Conservation (phyloP, 2,888 invertebrate genomes). For the Cephalotes varians region DNA sequence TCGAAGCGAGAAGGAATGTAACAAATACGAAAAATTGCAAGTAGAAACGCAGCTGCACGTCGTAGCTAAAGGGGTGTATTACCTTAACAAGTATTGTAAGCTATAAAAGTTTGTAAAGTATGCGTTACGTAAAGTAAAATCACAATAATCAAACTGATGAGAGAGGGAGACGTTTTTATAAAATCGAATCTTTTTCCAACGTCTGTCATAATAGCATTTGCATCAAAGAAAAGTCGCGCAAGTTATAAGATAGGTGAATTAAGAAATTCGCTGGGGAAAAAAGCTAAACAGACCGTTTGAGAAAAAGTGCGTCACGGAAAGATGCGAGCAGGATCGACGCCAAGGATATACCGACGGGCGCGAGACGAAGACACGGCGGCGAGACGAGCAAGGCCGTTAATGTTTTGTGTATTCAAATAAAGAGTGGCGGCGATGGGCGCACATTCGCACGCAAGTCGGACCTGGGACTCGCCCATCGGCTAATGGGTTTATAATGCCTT, state of each 20-base stretch:
- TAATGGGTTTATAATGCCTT: slow-evolving; percentile 85
- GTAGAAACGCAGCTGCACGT: neutral
- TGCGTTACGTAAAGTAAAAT: neutral
- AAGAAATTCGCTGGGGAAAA: neutral
- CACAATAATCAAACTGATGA: neutral
- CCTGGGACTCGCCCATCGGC: slow-evolving; percentile 68
- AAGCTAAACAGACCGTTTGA: neutral
- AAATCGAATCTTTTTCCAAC: neutral
- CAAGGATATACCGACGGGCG: neutral
- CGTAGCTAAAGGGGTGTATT: slow-evolving; percentile 3
- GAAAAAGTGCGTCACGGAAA: neutral
- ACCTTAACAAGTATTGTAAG: slow-evolving; percentile 1
- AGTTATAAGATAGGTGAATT: neutral
- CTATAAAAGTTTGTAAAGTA: neutral
- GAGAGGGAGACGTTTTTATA: neutral
- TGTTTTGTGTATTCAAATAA: slow-evolving; percentile 84
- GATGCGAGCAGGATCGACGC: slow-evolving; percentile 23
- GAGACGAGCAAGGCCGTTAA: slow-evolving; percentile 77
- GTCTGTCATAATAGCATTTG: neutral
- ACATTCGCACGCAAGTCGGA: slow-evolving; percentile 78
- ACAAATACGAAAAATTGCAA: slow-evolving; percentile 19
- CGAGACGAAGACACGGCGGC: slow-evolving; percentile 8
- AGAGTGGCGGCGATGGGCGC: slow-evolving; percentile 78
- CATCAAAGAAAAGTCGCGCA: neutral
- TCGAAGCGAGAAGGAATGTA: slow-evolving; percentile 20